Base-by-base conservation (phyloP, 2,888 invertebrate genomes). In the Liodrosophila aerea region DNA sequence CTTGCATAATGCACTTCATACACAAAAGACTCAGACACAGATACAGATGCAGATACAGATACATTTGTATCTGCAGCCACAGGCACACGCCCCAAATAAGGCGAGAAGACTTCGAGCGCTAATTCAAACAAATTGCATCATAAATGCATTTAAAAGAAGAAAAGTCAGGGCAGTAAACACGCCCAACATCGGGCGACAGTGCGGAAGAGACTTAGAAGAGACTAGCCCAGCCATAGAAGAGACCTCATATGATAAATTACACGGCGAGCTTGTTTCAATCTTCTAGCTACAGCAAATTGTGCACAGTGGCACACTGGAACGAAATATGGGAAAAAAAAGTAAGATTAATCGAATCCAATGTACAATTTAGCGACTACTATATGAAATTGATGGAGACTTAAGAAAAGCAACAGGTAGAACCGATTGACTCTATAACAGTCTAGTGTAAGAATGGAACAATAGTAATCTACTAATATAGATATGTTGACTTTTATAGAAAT, bases 121-220 rank as follows among this genome's bases (percentile, higher is more conserved):
- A 80, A 86, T 86, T 86, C 86, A 80, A 86, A 86, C 80, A 80
- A 80, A 80, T 86, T 80, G 80, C 86, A 71, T 74, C 82, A 81
- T 81, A 80, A 85, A 76, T 84, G 73, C 73, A 81, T 76, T 76
- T 22, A 22, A 22, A 22, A 85, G 60, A 22, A 85, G 60, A 81
- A 81, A 67, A 86, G 65, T 57, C 86, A 84, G 85, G 67, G 70
- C 49, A 68, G 57, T 22, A 22, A 22, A 40, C 54, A 45, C 34
- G 46, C 33, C 40, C 43, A 45, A 56, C 39, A 37, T 44, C 29
- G 54, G 52, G 53, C 58, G 64, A 83, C 69, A 60, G 53, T 77
- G 76, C 78, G 80, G 22, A 22, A 5, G 22, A 22, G 22, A 22
- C 22, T 22, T 22, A 22, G 22, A 22, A 22, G 22, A 64, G 41